Conservation (phyloP, 1,140 invertebrate species). For the Whitmania pigra region DNA sequence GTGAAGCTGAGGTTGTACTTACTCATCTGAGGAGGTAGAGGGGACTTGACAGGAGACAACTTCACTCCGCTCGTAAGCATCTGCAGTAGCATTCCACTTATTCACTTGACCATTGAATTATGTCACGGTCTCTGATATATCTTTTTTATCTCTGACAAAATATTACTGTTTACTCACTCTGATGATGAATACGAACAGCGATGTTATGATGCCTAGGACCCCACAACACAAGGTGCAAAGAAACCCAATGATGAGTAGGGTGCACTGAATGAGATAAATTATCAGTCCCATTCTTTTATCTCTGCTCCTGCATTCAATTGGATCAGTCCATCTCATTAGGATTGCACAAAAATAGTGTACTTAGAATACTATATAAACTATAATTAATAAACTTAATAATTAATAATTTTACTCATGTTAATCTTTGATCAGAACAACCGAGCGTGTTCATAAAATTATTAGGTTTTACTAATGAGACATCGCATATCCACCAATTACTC, state of each 20-base stretch:
- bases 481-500: background rate
- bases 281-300: background rate
- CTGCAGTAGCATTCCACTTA: background rate
- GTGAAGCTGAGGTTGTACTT: constrained; percentile 17
- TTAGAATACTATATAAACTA: background rate
- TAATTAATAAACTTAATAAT: constrained; percentile 7
- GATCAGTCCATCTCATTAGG: too few relatives aligned
- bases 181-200: background rate
- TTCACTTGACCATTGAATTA: too few relatives aligned
- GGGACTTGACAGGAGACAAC: constrained; percentile 7
- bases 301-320: background rate
- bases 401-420: background rate
- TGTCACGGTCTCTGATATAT: too few relatives aligned
- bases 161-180: constrained; percentile 6
- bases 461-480: background rate
- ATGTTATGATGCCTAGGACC: background rate
- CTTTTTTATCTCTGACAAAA: background rate
- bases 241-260: background rate
- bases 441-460: background rate
- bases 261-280: background rate
- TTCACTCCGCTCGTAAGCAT: background rate
- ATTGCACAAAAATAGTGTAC: background rate
- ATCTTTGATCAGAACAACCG: background rate
- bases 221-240: background rate
- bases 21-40: background rate